Base-by-base conservation (phyloP, 2,797 vertebrate species). In the Chromis chromis region DNA sequence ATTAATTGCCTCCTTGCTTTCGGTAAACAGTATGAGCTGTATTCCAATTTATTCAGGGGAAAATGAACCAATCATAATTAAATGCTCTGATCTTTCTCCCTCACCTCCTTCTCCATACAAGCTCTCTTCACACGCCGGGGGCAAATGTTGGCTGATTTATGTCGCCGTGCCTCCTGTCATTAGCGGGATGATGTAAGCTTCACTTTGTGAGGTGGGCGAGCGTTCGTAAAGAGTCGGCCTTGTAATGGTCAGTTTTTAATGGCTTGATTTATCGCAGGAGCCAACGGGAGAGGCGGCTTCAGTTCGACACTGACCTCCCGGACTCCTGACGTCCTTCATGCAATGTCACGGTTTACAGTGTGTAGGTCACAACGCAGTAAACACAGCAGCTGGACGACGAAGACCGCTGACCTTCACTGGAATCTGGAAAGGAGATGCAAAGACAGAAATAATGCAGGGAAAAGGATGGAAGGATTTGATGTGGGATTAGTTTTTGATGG, bases 1-100 rank as follows among this genome's bases (percentile, higher is more conserved):
- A 96, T 95, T 92, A 94, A 96, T 93, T 90, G 87, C 89, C 92
- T 89, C 92, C 94, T 93, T 91, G 78, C 81, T 78, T 93, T 92
- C 78, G 65, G 92, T 93, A 90, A 95, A 93, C 90, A 91, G 76
- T 78, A 78, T 88, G 90, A 91, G 88, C 89, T 71, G 57, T 89
- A 83, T 89, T 88, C 69, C 83, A 91, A 92, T 94, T 89, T 89
- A 93, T 94, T 87, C 81, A 70, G 85, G 65, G 65, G 87, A 76
- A 87, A 92, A 93, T 90, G 72, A 91, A 88, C 86, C 81, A 80
- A 86, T 89, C 87, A 72, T 86, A 91, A 90, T 92, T 90, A 92
- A 88, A 84, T 40, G 22, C 75, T 67, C 59, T 65, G 81, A 86
- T 90, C 87, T 74, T 56, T 63, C 66, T 60, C 57, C 63, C 70